Percentiles rank a stretch among this genome's conserved stretches.
Evolutionary conservation across 2,797 vertebrate genomes (phyloP).

Genomic region (Micromesistius poutassou): DNA sequence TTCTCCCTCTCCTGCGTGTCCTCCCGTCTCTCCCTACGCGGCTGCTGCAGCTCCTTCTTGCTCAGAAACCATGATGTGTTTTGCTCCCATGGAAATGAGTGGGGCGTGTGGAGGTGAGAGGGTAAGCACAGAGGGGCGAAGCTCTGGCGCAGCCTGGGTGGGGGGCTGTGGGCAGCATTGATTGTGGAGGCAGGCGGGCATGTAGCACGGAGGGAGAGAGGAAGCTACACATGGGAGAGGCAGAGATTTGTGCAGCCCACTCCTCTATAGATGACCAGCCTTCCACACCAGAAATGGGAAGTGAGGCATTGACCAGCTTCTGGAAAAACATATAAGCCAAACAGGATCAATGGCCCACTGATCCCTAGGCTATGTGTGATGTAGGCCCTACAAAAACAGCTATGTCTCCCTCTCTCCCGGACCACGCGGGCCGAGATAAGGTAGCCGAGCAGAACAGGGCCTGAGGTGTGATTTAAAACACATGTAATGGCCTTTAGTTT

Average conservation of each 20-base stretch:
- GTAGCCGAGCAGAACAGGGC: slow-evolving; percentile 31
- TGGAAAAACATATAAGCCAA: slow-evolving; percentile 77
- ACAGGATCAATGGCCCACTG: slow-evolving; percentile 74
- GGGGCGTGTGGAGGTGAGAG: slow-evolving; percentile 48
- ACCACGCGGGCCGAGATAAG: slow-evolving; percentile 27
- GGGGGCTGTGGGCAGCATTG: slow-evolving; percentile 63
- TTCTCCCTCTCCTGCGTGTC: slow-evolving; percentile 12
- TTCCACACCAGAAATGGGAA: slow-evolving; percentile 69
- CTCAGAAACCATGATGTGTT: slow-evolving; percentile 29
- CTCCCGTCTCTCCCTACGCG: slow-evolving; percentile 1
- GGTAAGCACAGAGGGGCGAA: slow-evolving; percentile 58
- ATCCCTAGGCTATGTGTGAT: slow-evolving; percentile 75
- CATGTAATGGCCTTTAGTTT: slow-evolving; percentile 19
- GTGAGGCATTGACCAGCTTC: slow-evolving; percentile 73
- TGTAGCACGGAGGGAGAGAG: slow-evolving; percentile 45
- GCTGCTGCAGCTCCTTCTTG: slow-evolving; percentile 21
- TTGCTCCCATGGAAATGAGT: slow-evolving; percentile 31
- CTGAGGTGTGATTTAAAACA: slow-evolving; percentile 53
- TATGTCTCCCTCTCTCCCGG: slow-evolving; percentile 35
- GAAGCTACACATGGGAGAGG: slow-evolving; percentile 28
- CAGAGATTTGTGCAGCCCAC: slow-evolving; percentile 46
- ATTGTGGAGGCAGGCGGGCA: slow-evolving; percentile 65
- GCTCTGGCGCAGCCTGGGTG: slow-evolving; percentile 26
- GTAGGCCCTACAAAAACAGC: slow-evolving; percentile 47
- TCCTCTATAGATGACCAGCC: slow-evolving; percentile 55